Base-by-base conservation (phyloP, 2,888 invertebrate species). In the Acleris sparsana region DNA sequence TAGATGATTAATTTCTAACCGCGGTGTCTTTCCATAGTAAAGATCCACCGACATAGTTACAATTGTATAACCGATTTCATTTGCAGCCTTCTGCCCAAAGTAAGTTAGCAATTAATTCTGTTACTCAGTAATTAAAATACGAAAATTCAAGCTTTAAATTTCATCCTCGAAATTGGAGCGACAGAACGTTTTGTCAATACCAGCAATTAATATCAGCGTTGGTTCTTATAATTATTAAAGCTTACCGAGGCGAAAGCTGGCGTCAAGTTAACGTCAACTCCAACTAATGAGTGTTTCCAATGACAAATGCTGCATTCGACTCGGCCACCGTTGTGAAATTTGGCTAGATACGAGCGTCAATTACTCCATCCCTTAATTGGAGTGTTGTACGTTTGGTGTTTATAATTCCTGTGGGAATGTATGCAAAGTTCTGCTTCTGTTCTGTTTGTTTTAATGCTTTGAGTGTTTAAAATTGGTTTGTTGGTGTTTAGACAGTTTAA, bases 181-280 rank as follows among this genome's bases (percentile, higher is more conserved):
- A 78, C 76, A 76, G 78, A 79, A 80, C 83, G 75, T 86, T 87
- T 87, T 85, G 86, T 88, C 89, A 88, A 88, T 89, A 89, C 77
- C 80, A 80, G 84, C 88, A 88, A 90, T 89, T 87, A 89, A 89
- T 89, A 87, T 84, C 83, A 77, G 75, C 74, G 76, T 80, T 84
- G 78, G 83, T 84, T 84, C 85, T 87, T 86, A 85, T 85, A 88
- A 89, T 89, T 87, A 89, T 89, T 85, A 87, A 86, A 89, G 87
- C 90, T 87, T 82, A 84, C 83, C 76, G 79, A 85, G 75, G 75
- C 83, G 82, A 83, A 80, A 82, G 83, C 80, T 75, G 79, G 85
- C 82, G 84, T 91, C 89, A 88, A 89, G 89, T 90, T 88, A 85
- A 88, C 87, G 89, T 91, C 89, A 88, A 80, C 85, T 85, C 80